phyloP scores from a whole-genome alignment of 2,113 vertebrate species.

The Eolophus roseicapilla region DNA sequence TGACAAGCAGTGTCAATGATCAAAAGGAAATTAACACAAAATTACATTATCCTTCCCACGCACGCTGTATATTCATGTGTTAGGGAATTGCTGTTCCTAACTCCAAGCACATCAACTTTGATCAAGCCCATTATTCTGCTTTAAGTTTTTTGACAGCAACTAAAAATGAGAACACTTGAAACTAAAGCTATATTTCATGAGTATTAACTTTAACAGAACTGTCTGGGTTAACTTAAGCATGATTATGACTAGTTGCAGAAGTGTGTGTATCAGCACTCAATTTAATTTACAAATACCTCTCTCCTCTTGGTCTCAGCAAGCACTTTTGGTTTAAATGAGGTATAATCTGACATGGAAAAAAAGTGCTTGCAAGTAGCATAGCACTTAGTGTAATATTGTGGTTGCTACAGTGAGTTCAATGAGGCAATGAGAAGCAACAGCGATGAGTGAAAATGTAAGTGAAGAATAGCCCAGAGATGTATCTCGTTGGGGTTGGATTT shows the following conservation, averaged over 20 bases:
- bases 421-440: not conserved
- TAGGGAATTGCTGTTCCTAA: not conserved
- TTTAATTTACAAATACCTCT: not conserved
- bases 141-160: not conserved
- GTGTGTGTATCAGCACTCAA: not conserved
- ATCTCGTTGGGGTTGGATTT: not conserved
- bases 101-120: not conserved
- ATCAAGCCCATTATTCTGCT: slow-evolving; percentile 20
- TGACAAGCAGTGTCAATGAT: slow-evolving; percentile 21
- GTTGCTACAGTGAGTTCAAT: not conserved
- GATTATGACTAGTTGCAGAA: not conserved
- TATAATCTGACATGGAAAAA: not conserved
- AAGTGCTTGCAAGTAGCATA: not conserved
- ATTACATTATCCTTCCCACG: not conserved
- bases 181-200: not conserved
- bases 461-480: not conserved
- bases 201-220: not conserved
- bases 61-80: not conserved
- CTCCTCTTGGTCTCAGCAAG: not conserved
- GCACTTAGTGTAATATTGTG: not conserved
- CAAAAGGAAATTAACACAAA: slow-evolving; percentile 24
- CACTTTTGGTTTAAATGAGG: not conserved
- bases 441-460: not conserved
- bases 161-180: not conserved
- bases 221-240: not conserved